These are phyloP conservation scores for Myotis myotis DNA, from an alignment of 2,797 vertebrate genomes.

Conservation along the genomic window DNA sequence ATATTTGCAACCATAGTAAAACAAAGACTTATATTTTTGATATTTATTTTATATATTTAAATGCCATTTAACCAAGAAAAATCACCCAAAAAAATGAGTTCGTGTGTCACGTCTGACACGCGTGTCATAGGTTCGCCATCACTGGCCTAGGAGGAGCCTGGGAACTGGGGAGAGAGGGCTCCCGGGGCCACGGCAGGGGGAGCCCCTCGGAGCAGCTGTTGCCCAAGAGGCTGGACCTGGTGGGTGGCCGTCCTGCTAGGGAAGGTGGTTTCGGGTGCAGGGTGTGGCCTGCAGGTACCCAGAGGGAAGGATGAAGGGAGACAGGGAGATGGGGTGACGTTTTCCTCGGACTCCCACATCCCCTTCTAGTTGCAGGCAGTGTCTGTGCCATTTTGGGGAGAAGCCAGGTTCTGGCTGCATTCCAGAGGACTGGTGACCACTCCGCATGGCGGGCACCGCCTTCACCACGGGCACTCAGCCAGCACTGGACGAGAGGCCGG, in stretches of 20 bases:
- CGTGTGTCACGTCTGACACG: too few species aligned
- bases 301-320: neutral
- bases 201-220: accelerated
- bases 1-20: too few species aligned
- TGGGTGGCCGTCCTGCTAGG: neutral
- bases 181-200: accelerated
- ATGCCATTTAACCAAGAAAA: too few species aligned
- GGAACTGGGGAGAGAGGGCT: too few species aligned
- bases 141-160: neutral
- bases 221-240: neutral
- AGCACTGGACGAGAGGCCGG: accelerated
- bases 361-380: neutral
- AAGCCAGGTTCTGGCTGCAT: accelerated
- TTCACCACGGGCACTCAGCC: accelerated
- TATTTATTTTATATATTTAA: too few species aligned
- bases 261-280: accelerated
- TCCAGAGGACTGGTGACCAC: neutral
- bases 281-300: accelerated
- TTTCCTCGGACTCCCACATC: neutral
- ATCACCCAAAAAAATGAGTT: too few species aligned
- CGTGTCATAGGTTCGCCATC: too few species aligned
- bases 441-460: accelerated
- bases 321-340: too few species aligned
- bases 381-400: accelerated
- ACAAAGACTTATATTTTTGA: too few species aligned